Base-by-base conservation (phyloP, 2,113 vertebrate genomes). In the Calypte anna region DNA sequence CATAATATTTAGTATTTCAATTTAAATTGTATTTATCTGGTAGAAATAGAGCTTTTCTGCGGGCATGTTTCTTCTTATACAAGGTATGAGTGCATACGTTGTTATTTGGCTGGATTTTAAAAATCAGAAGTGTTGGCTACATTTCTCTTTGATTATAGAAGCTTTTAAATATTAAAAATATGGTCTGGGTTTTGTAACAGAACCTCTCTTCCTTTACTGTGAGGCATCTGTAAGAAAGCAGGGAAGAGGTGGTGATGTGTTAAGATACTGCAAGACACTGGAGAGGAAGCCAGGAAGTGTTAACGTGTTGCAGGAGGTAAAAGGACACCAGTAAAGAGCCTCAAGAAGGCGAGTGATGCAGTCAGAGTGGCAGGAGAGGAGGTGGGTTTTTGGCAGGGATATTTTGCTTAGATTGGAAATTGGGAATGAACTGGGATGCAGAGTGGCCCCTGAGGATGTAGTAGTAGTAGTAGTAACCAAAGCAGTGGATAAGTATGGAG, bases 31-130 rank as follows among this genome's bases (percentile, higher is more conserved):
- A 10, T 82, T 86, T 82, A 4, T 74, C 38, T 82, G 11, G 30
- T 40, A 55, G 40, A 73, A 73, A 36, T 36, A 25, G 64, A 73
- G 27, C n/a, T 94, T 66, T 61, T 62, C 51, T 81, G 62, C 46
- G 46, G 58, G 62, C 30, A 54, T 44, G 33, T 64, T 86, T 72
- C 68, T 57, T 58, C 67, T 88, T 72, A 76, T 79, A 40, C 43
- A 72, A 90, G 82, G 36, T 73, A 5, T 68, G 14, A 0, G 0
- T 62, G 86, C 78, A 40, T 68, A 53, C 55, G 19, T 46, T 63
- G 55, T 59, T 91, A 31, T 61, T 93, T 93, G 79, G 46, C 70
- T 82, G 62, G 28, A 20, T 91, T 88, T 96, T 76, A 73, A 76
- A 80, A 73, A 69, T 25, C 54, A 55, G 36, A 61, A 87, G 30